These are phyloP conservation scores for Stichodactyla helianthus DNA, from an alignment of 64 coral and sea anemone species.

Conservation along the genomic window DNA sequence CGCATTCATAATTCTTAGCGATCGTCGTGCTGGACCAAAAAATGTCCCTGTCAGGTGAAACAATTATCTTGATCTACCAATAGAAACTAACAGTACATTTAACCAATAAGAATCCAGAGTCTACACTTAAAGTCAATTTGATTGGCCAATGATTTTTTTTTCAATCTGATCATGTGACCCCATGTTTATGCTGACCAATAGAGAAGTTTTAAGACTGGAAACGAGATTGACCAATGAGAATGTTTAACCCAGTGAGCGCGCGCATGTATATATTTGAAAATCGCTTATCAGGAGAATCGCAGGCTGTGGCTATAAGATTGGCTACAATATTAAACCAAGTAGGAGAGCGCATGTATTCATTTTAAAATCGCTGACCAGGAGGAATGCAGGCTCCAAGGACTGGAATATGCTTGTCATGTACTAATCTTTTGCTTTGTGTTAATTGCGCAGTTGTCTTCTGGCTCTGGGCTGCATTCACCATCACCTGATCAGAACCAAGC, in stretches of 20 bases:
- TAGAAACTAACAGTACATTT: background rate
- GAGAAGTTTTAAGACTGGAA: too few species aligned
- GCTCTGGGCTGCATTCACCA: slow-evolving; percentile 89
- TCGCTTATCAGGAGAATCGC: background rate
- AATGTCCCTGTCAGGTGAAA: slow-evolving; percentile 78
- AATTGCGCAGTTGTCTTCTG: slow-evolving; percentile 57
- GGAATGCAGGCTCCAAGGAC: background rate
- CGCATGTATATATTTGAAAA: too few species aligned
- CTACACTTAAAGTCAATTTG: too few species aligned
- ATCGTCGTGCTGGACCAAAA: slow-evolving; percentile 57
- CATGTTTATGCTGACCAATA: too few species aligned
- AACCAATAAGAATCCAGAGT: background rate
- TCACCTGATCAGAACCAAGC: slow-evolving; percentile 88
- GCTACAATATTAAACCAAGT: too few species aligned
- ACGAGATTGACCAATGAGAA: too few species aligned
- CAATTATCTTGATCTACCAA: background rate
- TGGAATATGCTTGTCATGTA: background rate
- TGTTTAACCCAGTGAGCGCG: too few species aligned
- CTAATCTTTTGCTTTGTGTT: background rate
- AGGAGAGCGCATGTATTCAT: too few species aligned
- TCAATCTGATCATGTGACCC: too few species aligned
- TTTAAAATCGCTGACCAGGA: background rate
- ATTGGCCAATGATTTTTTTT: background rate
- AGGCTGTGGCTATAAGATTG: too few species aligned
- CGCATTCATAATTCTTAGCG: slow-evolving; percentile 85